Evolutionary conservation across 2,888 invertebrate genomes (phyloP), one percentile per base, ranked within the genome.

Genomic region (Cremastobaeus sp.): DNA sequence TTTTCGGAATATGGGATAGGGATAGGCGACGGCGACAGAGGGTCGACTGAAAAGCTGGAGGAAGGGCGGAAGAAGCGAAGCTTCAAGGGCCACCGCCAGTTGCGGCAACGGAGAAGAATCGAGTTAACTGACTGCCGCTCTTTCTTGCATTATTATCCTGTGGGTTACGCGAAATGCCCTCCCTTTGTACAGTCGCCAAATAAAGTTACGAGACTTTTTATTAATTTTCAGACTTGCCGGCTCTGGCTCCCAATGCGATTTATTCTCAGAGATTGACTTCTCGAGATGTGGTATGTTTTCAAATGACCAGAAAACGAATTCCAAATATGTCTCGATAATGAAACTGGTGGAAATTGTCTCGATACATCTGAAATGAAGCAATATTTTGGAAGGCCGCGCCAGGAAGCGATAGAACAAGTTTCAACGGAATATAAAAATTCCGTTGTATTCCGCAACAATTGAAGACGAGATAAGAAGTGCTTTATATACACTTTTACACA

Each of bases 121-220:
- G 74, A 82, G 79, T 84, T 84, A 82, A 82, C 79, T 78, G 76
- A 69, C 73, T 65, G 74, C 74, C 78, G 80, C 76, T 81, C 79
- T 80, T 82, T 83, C 84, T 83, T 82, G 79, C 83, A 84, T 76
- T 83, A 81, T 83, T 84, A 62, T 73, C 73, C 79, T 76, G 77
- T 74, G 78, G 81, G 71, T 76, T 70, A 68, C 74, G 72, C 73
- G 75, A 79, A 79, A 80, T 80, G 72, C 78, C 77, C 79, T 83
- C 79, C 76, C 74, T 71, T 75, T 74, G 76, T 76, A 65, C 78
- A 57, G 54, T 60, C 68, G 45, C 45, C 50, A 68, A 69, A 72
- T 47, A 72, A 72, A 65, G 59, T 72, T 72, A 72, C 52, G 45
- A 57, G 65, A 60, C 64, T 70, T 70, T 60, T 69, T 70, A 62